These are phyloP conservation scores for Heliconius himera DNA, from an alignment of 1,140 invertebrate genomes.

Conservation along the genomic window DNA sequence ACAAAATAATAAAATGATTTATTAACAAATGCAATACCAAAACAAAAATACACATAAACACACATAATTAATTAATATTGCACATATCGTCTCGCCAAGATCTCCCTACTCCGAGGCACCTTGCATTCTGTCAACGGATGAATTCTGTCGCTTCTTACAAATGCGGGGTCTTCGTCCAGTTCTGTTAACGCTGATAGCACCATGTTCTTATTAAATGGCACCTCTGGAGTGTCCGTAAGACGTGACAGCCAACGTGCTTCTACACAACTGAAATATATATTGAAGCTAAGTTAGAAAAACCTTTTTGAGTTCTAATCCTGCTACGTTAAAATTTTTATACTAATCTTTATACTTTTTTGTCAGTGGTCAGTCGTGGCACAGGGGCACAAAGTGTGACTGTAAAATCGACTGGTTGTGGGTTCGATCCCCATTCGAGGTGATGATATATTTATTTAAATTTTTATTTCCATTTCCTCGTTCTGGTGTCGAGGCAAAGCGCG, in stretches of 20 bases:
- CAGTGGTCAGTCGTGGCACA: too few species aligned
- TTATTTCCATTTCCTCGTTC: too few species aligned
- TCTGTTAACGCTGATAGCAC: slow-evolving; percentile 44
- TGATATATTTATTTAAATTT: too few species aligned
- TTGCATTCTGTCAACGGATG: slow-evolving; percentile 61
- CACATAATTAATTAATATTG: neutral
- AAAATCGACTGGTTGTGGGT: too few species aligned
- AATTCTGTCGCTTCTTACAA: slow-evolving; percentile 59
- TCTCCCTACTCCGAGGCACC: slow-evolving; percentile 54
- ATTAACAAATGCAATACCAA: neutral
- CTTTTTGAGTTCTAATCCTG: too few species aligned
- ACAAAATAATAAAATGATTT: neutral
- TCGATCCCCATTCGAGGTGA: too few species aligned
- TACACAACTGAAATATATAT: slow-evolving; percentile 52
- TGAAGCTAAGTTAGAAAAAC: too few species aligned
- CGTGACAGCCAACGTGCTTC: slow-evolving; percentile 69
- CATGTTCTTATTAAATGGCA: slow-evolving; percentile 45
- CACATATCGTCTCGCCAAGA: slow-evolving; percentile 57
- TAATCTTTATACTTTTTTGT: too few species aligned
- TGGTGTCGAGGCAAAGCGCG: too few species aligned
- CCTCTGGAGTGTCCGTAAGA: slow-evolving; percentile 52
- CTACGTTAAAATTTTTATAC: too few species aligned
- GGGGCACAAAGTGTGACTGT: too few species aligned
- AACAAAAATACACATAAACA: neutral
- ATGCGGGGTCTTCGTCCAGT: slow-evolving; percentile 57